Conservation (phyloP, 2,797 vertebrate species). For the Geotrypetes seraphini region DNA sequence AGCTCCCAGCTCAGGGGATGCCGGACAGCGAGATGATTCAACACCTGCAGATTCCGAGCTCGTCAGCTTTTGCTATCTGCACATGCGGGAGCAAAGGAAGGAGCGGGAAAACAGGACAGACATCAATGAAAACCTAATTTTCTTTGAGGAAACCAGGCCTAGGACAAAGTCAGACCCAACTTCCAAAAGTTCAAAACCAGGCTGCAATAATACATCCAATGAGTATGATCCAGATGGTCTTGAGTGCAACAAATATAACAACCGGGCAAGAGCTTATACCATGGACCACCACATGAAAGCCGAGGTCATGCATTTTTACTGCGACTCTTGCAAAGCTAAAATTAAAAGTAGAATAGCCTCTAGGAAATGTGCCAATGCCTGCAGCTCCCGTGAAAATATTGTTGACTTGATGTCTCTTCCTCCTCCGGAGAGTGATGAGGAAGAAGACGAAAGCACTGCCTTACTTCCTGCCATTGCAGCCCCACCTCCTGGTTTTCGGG, state of each 20-base stretch:
- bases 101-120: conserved; percentile 74
- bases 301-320: conserved; percentile 67
- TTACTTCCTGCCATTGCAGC: conserved; percentile 78
- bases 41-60: conserved; percentile 76
- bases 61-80: conserved; percentile 90
- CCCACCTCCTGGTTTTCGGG: conserved; percentile 91
- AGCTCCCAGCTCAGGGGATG: conserved; percentile 55
- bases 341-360: conserved; percentile 55
- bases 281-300: conserved; percentile 63
- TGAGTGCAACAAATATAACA: conserved; percentile 48
- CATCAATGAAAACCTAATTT: conserved; percentile 91
- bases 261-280: conserved; percentile 79
- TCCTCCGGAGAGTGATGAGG: conserved; percentile 82
- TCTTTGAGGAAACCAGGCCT: conserved; percentile 76
- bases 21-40: conserved; percentile 20
- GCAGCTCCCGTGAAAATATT: conserved; percentile 69
- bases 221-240: conserved; percentile 39
- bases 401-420: conserved; percentile 91
- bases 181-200: conserved; percentile 77
- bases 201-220: conserved; percentile 34
- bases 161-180: conserved; percentile 94
- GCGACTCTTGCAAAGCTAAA: conserved; percentile 89
- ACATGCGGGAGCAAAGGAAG: conserved; percentile 87
- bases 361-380: conserved; percentile 33
- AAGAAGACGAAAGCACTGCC: conserved; percentile 55